Conservation (phyloP, 2,113 vertebrate genomes). For the Chroicocephalus ridibundus region DNA sequence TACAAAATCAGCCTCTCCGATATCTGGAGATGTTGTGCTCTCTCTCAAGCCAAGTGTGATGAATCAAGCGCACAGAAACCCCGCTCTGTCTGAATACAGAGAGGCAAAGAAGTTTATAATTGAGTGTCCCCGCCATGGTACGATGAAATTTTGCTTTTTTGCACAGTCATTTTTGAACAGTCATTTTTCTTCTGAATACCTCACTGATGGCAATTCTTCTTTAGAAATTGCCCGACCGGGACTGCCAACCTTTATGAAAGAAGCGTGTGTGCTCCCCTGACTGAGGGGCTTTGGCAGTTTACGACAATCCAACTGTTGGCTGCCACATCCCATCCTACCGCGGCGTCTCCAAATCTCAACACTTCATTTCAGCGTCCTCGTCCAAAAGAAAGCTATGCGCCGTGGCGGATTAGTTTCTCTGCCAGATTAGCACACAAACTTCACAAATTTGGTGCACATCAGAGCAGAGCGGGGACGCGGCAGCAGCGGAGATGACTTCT, state of each 20-base stretch:
- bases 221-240: not conserved
- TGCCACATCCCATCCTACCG: not conserved
- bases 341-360: not conserved
- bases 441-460: not conserved
- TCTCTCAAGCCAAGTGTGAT: slow-evolving; percentile 62
- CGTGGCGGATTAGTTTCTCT: not conserved
- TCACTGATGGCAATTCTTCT: slow-evolving; percentile 56
- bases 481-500: not conserved
- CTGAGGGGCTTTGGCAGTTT: slow-evolving; percentile 45
- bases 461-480: not conserved
- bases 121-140: slow-evolving; percentile 5
- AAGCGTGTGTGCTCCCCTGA: slow-evolving; percentile 35
- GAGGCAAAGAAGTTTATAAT: slow-evolving; percentile 54
- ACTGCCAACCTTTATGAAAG: slow-evolving; percentile 54
- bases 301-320: slow-evolving; percentile 41
- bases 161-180: slow-evolving; percentile 56
- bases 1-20: slow-evolving; percentile 37
- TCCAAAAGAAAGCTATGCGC: not conserved
- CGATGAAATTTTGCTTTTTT: slow-evolving; percentile 55
- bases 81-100: slow-evolving; percentile 48
- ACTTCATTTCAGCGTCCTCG: not conserved
- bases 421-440: not conserved
- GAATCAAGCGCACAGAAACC: slow-evolving; percentile 52
- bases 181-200: slow-evolving; percentile 54
- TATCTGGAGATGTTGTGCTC: slow-evolving; percentile 59